Conservation (phyloP, 2,888 invertebrate genomes). For the Aproaerema taeniolella region DNA sequence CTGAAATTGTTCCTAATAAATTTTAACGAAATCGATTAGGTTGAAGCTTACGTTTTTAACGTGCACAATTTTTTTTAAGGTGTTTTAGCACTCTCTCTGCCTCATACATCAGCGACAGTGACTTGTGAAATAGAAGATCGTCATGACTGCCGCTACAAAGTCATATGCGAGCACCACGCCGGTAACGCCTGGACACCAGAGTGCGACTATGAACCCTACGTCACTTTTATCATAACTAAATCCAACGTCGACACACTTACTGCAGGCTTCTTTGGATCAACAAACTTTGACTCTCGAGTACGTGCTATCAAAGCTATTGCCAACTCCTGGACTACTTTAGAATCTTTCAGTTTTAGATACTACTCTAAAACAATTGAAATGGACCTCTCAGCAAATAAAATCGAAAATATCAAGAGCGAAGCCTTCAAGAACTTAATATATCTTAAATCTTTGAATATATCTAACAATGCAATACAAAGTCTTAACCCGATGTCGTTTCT, state of each 20-base stretch:
- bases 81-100: no score
- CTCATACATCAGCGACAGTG: no score
- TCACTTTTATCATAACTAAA: conserved; percentile 39
- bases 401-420: conserved; percentile 35
- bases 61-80: no score
- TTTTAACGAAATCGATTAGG: no score
- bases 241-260: conserved; percentile 30
- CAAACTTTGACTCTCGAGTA: conserved; percentile 59
- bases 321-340: conserved; percentile 42
- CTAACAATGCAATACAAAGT: conserved; percentile 39
- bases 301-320: conserved; percentile 32
- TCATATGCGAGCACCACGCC: conserved; percentile 36
- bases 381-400: conserved; percentile 42
- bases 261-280: conserved; percentile 46
- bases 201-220: conserved; percentile 36
- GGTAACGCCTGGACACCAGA: conserved; percentile 30
- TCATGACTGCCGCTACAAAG: conserved; percentile 37
- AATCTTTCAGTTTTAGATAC: conserved; percentile 39
- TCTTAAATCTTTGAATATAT: conserved; percentile 42
- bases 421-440: conserved; percentile 36
- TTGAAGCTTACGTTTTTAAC: no score
- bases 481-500: conserved; percentile 34
- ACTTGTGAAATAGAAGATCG: conserved; percentile 27
- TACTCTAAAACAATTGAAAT: conserved; percentile 35
- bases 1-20: no score